Evolutionary conservation across 2,888 invertebrate genomes (phyloP), one percentile per base, ranked within the genome.

Genomic region (Hololepta plana): DNA sequence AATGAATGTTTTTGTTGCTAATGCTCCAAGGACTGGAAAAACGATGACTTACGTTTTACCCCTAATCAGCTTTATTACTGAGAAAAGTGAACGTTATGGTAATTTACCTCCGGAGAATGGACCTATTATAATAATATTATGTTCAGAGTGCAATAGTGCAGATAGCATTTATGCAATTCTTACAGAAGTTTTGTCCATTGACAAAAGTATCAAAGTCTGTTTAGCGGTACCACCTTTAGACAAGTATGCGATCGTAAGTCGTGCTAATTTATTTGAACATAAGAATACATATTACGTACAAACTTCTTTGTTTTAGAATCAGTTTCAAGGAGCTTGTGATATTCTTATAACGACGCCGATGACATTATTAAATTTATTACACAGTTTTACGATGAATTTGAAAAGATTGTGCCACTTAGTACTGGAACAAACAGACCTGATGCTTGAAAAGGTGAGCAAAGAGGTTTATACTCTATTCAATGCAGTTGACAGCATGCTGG

Each of bases 1-100:
- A 0, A 60, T 67, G 24, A 70, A 74, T 34, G 52, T 73, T 2
- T 62, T 74, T 26, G 60, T 74, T 32, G 56, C 82, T 2, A 63
- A 70, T 32, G 58, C 66, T 1, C 43, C 54, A 1, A 49, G 51
- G 8, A 62, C 67, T 26, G 79, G 79, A 0, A 79, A 80, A 53
- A 76, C 80, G 0, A 49, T 72, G 40, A 70, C 72, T 0, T 80
- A 75, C 43, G 44, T 75, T 13, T 67, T 76, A 8, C 67, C 76
- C 0, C 49, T 84, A 3, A 60, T 72, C 26, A 67, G 69, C 24
- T 56, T 65, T 27, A 49, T 77, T 4, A 46, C 56, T 9, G 62
- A 67, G 41, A 47, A 45, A 15, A 43, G 46, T 3, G 60, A 67
- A 38, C 43, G 47, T 16, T 51, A 50, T 25, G 23, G 27, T 13